Evolutionary conservation across 2,888 invertebrate genomes (phyloP).

Genomic region (Oscheius sp.): DNA sequence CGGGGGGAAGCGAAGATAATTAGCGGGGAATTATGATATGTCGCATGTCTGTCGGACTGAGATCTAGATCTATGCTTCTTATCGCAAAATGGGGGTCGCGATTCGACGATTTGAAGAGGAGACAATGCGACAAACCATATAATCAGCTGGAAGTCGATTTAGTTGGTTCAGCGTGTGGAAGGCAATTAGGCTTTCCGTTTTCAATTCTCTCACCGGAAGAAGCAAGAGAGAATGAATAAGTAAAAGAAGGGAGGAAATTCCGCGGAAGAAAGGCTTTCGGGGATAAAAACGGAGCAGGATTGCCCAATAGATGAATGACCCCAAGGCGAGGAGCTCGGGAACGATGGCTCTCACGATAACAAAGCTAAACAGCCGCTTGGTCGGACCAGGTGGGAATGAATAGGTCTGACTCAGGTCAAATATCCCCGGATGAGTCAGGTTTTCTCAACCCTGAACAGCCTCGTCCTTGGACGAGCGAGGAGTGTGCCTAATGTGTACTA

Average conservation of each 20-base stretch:
- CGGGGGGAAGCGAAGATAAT: constrained; percentile 13
- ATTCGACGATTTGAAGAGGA: too few species aligned
- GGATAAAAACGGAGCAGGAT: constrained; percentile 29
- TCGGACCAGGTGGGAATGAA: not conserved
- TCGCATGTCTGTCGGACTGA: constrained; percentile 16
- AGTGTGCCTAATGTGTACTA: constrained; percentile 10
- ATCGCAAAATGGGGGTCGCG: too few species aligned
- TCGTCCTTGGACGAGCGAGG: constrained; percentile 16
- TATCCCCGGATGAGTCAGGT: constrained; percentile 6
- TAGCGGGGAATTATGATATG: constrained; percentile 22
- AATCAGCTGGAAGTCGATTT: too few species aligned
- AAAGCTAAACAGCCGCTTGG: constrained; percentile 26
- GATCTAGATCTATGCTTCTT: constrained; percentile 8
- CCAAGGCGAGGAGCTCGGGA: constrained; percentile 19
- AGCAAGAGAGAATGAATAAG: too few species aligned
- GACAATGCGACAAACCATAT: too few species aligned
- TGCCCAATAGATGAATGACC: constrained; percentile 30
- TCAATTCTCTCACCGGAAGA: too few species aligned
- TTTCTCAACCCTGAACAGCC: not conserved
- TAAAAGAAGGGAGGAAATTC: not conserved
- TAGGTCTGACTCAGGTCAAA: not conserved
- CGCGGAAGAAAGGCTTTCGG: constrained; percentile 17
- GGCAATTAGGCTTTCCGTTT: too few species aligned
- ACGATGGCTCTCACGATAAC: constrained; percentile 31
- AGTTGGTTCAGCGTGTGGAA: too few species aligned